Conservation (phyloP, 2,113 vertebrate genomes). For the Toxotes jaculatrix region DNA sequence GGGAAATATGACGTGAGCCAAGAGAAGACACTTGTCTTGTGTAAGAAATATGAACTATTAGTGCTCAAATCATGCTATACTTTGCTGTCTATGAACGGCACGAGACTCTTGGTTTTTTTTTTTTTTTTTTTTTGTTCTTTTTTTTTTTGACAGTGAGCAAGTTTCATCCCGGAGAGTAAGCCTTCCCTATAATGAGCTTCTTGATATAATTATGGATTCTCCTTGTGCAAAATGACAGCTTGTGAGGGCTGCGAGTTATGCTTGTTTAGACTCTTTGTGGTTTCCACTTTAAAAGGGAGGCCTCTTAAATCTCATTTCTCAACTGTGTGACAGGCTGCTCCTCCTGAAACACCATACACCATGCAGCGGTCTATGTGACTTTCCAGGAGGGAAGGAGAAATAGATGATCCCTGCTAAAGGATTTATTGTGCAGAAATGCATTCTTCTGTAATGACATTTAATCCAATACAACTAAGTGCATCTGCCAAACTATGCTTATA, state of each 20-base stretch:
- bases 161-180: not conserved
- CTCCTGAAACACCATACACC: conserved; percentile 3
- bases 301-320: conserved; percentile 58
- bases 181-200: conserved; percentile 15
- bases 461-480: conserved; percentile 33
- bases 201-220: conserved; percentile 67
- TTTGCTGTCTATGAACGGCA: conserved; percentile 41
- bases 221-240: conserved; percentile 56
- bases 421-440: conserved; percentile 11
- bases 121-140: no score
- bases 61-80: conserved; percentile 25
- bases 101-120: conserved; percentile 4
- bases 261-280: conserved; percentile 62
- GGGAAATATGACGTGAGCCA: not conserved
- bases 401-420: not conserved
- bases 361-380: not conserved
- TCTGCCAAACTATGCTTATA: conserved; percentile 6
- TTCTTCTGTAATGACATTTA: not conserved
- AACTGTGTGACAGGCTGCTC: conserved; percentile 34
- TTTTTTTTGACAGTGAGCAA: conserved; percentile 10
- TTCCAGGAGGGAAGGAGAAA: conserved; percentile 20
- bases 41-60: conserved; percentile 10
- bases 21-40: not conserved
- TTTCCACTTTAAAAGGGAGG: conserved; percentile 44
- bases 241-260: conserved; percentile 42